Conservation (phyloP, 2,888 invertebrate species). For the Taphrorychus bicolor region DNA sequence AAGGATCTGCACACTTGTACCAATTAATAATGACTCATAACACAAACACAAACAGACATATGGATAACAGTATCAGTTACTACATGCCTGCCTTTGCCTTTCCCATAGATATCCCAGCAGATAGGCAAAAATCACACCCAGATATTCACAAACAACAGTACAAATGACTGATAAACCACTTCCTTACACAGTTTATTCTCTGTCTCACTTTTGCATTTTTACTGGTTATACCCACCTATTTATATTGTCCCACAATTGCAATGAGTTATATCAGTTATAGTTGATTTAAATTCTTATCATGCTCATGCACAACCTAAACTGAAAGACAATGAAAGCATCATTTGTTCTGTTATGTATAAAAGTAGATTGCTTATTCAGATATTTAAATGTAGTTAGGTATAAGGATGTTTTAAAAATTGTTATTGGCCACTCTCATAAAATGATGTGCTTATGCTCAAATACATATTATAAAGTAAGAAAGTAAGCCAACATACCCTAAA, state of each 20-base stretch:
- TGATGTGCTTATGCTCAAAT: no score
- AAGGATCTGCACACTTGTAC: no score
- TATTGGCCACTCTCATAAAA: no score
- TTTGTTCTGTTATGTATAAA: no score
- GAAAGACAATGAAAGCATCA: no score
- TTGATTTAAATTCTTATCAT: conserved; percentile 42
- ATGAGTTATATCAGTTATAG: neutral
- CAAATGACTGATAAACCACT: neutral
- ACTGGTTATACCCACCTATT: neutral
- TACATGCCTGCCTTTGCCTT: conserved; percentile 31
- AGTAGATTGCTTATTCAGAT: no score
- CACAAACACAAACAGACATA: conserved; percentile 3
- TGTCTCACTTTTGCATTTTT: neutral
- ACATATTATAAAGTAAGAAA: no score
- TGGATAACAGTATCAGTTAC: neutral
- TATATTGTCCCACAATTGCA: neutral
- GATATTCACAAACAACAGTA: neutral
- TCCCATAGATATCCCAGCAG: conserved; percentile 31
- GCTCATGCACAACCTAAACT: no score
- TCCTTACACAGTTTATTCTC: neutral
- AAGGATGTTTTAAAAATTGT: no score
- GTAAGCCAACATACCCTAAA: no score
- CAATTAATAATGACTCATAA: neutral
- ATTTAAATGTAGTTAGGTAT: no score
- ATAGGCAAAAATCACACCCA: conserved; percentile 32